Evolutionary conservation across 2,113 vertebrate genomes (phyloP).

Genomic region (Pedionomus torquatus): DNA sequence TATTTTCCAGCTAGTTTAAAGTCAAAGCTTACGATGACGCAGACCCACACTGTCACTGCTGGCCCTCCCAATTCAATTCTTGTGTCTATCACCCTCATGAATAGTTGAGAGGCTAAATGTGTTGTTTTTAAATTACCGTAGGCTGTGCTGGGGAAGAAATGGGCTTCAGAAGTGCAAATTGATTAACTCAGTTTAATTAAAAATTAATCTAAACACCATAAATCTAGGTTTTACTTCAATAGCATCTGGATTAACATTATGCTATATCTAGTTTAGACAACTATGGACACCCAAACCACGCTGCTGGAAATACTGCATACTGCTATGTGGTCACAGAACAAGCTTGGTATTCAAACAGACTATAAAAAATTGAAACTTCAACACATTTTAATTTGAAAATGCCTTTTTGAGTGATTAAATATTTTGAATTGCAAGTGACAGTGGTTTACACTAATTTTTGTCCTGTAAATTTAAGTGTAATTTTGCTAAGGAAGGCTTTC

Average conservation of each 20-base stretch:
- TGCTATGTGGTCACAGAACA: background rate
- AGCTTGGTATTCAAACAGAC: background rate
- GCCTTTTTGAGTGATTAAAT: background rate
- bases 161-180: background rate
- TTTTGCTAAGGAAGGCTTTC: background rate
- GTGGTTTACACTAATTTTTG: background rate
- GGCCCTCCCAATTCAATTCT: background rate
- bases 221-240: background rate
- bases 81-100: background rate
- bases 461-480: background rate
- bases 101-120: background rate
- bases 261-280: background rate
- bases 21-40: background rate
- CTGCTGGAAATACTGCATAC: background rate
- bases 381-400: background rate
- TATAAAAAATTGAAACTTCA: background rate
- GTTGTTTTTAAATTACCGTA: background rate
- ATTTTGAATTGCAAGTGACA: background rate
- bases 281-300: rapidly evolving
- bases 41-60: background rate
- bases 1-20: background rate
- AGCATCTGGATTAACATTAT: background rate
- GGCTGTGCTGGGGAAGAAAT: background rate
- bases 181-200: background rate
- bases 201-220: background rate